phyloP scores from a whole-genome alignment of 2,888 invertebrate genomes.

The Eristalis tenax region DNA sequence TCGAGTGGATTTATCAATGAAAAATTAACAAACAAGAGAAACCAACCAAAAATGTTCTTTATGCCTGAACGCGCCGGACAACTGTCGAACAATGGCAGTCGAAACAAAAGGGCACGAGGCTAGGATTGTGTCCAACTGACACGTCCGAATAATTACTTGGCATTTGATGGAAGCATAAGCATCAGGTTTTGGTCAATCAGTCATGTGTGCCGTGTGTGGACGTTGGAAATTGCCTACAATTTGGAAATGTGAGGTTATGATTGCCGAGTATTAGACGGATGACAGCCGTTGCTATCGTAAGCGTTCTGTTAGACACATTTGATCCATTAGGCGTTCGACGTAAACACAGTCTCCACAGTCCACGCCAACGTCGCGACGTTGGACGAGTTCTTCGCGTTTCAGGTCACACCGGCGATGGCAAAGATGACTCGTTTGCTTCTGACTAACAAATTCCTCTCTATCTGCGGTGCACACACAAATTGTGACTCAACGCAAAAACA shows the following conservation, averaged over 20 bases:
- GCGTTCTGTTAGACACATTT: not conserved
- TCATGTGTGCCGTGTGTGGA: not conserved
- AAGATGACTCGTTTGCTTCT: not conserved
- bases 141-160: slow-evolving; percentile 11
- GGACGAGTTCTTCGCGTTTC: not conserved
- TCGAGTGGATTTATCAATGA: slow-evolving; percentile 53
- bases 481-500: not conserved
- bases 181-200: not conserved
- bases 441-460: not conserved
- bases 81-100: not conserved
- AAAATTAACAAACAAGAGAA: slow-evolving; percentile 2
- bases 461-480: not conserved
- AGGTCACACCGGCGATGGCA: not conserved
- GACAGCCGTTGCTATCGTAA: not conserved
- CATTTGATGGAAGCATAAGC: not conserved
- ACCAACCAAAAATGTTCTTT: slow-evolving; percentile 18
- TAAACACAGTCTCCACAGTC: not conserved
- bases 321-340: not conserved
- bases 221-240: not conserved
- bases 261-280: not conserved
- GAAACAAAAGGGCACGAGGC: slow-evolving; percentile 8
- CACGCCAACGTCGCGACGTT: not conserved
- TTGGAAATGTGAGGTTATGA: slow-evolving; percentile 3
- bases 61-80: not conserved
- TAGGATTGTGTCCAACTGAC: slow-evolving; percentile 3